phyloP scores from a whole-genome alignment of 2,797 vertebrate species.

The Scyliorhinus canicula region DNA sequence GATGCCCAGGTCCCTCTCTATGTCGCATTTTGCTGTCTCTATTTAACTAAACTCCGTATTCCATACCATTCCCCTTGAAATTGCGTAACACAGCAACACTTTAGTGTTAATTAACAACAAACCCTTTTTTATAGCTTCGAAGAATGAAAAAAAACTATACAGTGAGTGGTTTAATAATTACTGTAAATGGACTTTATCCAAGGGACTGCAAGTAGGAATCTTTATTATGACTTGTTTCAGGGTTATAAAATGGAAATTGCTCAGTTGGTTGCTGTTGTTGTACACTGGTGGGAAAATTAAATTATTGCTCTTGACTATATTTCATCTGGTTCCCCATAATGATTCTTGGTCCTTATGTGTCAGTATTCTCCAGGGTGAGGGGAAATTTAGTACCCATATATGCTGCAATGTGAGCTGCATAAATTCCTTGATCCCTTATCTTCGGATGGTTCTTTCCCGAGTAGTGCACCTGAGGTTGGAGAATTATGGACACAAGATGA shows the following conservation, averaged over 20 bases:
- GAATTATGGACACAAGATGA: neutral
- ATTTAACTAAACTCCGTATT: neutral
- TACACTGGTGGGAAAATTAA: neutral
- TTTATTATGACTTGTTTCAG: constrained; percentile 3
- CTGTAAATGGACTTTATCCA: neutral
- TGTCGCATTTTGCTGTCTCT: neutral
- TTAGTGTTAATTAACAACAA: neutral
- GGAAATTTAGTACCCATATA: neutral
- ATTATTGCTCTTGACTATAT: neutral
- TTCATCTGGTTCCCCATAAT: neutral
- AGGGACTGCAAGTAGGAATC: neutral
- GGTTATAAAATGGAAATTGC: neutral
- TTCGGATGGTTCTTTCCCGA: neutral
- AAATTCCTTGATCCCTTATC: neutral
- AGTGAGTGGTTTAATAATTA: neutral
- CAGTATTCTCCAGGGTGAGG: neutral
- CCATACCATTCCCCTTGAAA: neutral
- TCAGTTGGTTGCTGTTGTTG: neutral
- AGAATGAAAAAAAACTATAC: neutral
- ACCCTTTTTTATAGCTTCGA: neutral
- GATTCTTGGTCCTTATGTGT: neutral
- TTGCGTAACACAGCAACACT: neutral
- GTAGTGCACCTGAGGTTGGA: neutral
- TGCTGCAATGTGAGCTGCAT: neutral
- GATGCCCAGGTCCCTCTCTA: neutral